These are phyloP conservation scores for Aquatica leii DNA, from an alignment of 2,888 invertebrate species.

Conservation along the genomic window DNA sequence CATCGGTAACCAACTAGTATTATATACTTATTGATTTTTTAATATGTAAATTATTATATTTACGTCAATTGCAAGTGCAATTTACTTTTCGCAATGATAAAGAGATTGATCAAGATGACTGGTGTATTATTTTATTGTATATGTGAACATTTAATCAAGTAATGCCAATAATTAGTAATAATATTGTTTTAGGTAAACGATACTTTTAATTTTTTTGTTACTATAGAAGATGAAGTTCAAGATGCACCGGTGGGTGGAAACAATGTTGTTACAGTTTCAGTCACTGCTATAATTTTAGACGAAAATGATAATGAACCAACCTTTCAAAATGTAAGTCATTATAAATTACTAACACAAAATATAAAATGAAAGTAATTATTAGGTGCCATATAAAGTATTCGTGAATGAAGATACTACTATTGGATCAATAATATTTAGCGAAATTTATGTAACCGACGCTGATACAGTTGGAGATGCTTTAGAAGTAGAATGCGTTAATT, in stretches of 20 bases:
- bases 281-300: constrained; percentile 85
- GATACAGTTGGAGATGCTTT: constrained; percentile 84
- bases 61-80: too few species aligned
- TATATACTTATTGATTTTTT: too few species aligned
- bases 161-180: too few species aligned
- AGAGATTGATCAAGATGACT: too few species aligned
- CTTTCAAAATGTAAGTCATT: constrained; percentile 73
- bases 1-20: too few species aligned
- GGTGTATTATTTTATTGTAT: too few species aligned
- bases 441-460: constrained; percentile 78
- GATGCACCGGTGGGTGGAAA: constrained; percentile 66
- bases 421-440: constrained; percentile 75
- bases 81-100: too few species aligned
- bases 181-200: constrained; percentile 79
- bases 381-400: constrained; percentile 83
- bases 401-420: constrained; percentile 79
- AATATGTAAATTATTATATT: too few species aligned
- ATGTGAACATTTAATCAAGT: too few species aligned
- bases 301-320: constrained; percentile 89
- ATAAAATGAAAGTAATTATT: constrained; percentile 50
- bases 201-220: constrained; percentile 80
- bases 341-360: background rate
- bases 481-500: constrained; percentile 72
- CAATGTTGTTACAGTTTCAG: constrained; percentile 78
- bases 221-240: constrained; percentile 78